These are phyloP conservation scores for Rhineura floridana DNA, from an alignment of 2,113 vertebrate genomes.

Conservation along the genomic window DNA sequence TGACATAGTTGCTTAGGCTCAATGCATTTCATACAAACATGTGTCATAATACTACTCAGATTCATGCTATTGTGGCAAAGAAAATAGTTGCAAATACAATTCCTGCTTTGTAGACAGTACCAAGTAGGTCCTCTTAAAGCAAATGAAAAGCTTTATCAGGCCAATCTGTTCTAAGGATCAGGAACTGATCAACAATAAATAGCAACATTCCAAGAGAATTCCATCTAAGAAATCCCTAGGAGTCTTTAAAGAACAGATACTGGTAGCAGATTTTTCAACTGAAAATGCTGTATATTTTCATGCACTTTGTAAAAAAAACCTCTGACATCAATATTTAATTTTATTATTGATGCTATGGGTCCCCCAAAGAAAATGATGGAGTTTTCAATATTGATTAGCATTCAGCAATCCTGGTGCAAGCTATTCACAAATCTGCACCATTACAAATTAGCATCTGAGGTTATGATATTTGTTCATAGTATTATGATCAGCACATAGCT, in stretches of 20 bases:
- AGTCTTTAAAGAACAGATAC: slow-evolving; percentile 29
- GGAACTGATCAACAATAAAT: neutral
- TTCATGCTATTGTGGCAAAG: neutral
- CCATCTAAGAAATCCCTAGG: neutral
- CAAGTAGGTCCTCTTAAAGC: neutral
- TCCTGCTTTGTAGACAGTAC: neutral
- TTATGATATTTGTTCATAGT: slow-evolving; percentile 52
- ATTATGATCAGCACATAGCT: slow-evolving; percentile 9
- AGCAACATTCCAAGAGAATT: neutral
- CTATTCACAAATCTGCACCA: slow-evolving; percentile 64
- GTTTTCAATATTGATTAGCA: slow-evolving; percentile 63
- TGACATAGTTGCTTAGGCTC: neutral
- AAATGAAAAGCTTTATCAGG: neutral
- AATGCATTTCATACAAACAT: neutral
- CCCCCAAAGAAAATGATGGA: slow-evolving; percentile 59
- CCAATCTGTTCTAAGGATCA: neutral
- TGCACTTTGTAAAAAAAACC: slow-evolving; percentile 55
- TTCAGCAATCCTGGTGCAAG: slow-evolving; percentile 60
- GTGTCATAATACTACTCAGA: neutral
- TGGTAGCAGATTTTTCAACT: slow-evolving; percentile 40
- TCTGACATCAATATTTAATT: slow-evolving; percentile 73
- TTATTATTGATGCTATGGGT: slow-evolving; percentile 73
- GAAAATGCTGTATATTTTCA: slow-evolving; percentile 41
- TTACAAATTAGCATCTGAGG: slow-evolving; percentile 66
- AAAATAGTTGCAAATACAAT: neutral